Evolutionary conservation across 2,113 vertebrate species (phyloP), one percentile per base, ranked within the genome.

Genomic region (Malaclemys terrapin): DNA sequence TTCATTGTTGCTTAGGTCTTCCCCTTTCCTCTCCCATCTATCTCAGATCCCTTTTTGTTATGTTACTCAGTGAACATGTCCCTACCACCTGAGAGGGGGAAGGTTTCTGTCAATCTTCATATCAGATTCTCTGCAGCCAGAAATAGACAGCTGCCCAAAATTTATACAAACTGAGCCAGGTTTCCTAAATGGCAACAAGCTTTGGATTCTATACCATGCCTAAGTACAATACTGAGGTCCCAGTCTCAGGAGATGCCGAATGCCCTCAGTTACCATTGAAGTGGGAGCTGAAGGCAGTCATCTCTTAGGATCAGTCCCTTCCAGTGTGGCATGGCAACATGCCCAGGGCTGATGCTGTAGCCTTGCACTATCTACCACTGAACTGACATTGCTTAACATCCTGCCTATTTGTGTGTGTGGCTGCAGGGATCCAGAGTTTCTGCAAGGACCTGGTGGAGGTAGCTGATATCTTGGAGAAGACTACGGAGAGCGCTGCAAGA

Each of bases 361-460:
- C 49, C 87, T 45, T 93, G 52, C 25, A 1, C 7, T 19, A 45
- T 62, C 91, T 82, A 1, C 22, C 24, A 10, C 45, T 91, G 31
- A 86, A 65, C 17, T 45, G 10, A 35, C 57, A 29, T 62, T 80
- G 4, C 8, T 20, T 80, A 76, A 27, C 88, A 78, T 92, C 50
- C 95, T 94, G 27, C 3, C 87, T 86, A 29, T 89, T 82, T 95
- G 13, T 89, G 25, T 78, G 7, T 82, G 50, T 84, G n/a, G 54
- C 78, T 22, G 1, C 80, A 99, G 99, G 99, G 49, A 99, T 99
- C 96, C 98, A 99, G 96, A 99, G 99, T 93, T 99, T 99, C 95
- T 99, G 99, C 96, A 98, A 98, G 82, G 99, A 99, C 97, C 94
- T 99, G 47, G 99, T 99, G 85, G 99, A 99, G 85, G 98, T 99